These are phyloP conservation scores for Rhinoraja longicauda DNA, from an alignment of 2,797 vertebrate genomes.

Conservation along the genomic window DNA sequence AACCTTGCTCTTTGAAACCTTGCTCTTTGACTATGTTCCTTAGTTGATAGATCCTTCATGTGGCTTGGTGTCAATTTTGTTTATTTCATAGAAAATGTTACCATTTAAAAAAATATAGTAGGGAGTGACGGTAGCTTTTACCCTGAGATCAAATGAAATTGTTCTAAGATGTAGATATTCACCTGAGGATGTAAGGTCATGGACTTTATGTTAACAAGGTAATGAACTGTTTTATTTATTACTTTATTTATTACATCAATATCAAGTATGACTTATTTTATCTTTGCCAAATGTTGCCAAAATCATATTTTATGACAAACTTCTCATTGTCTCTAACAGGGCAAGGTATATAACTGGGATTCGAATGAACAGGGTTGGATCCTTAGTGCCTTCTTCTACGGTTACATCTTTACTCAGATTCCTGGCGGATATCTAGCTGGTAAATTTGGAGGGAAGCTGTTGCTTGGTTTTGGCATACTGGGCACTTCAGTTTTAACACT, in stretches of 20 bases:
- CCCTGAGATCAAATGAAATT: not conserved
- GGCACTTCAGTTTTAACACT: slow-evolving; percentile 81
- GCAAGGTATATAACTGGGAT: slow-evolving; percentile 81
- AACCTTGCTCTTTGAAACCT: too few species aligned
- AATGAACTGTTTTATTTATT: not conserved
- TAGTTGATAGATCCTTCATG: too few species aligned
- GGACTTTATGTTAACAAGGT: not conserved
- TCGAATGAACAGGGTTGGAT: slow-evolving; percentile 94
- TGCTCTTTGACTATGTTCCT: too few species aligned
- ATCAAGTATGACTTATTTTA: too few species aligned
- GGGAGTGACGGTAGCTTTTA: not conserved
- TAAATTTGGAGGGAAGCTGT: slow-evolving; percentile 76
- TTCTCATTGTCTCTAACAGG: slow-evolving; percentile 55
- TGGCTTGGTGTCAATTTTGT: too few species aligned
- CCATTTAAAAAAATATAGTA: too few species aligned
- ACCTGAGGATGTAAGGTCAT: too few species aligned
- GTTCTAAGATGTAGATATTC: not conserved
- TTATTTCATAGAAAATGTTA: too few species aligned
- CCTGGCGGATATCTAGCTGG: slow-evolving; percentile 87
- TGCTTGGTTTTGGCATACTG: slow-evolving; percentile 81
- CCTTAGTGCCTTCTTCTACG: slow-evolving; percentile 96
- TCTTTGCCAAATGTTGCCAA: not conserved
- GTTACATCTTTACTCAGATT: slow-evolving; percentile 92
- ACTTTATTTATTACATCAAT: not conserved
- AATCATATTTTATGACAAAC: not conserved